These are phyloP conservation scores for Todiramphus chloris DNA, from an alignment of 2,113 vertebrate species.

Conservation along the genomic window DNA sequence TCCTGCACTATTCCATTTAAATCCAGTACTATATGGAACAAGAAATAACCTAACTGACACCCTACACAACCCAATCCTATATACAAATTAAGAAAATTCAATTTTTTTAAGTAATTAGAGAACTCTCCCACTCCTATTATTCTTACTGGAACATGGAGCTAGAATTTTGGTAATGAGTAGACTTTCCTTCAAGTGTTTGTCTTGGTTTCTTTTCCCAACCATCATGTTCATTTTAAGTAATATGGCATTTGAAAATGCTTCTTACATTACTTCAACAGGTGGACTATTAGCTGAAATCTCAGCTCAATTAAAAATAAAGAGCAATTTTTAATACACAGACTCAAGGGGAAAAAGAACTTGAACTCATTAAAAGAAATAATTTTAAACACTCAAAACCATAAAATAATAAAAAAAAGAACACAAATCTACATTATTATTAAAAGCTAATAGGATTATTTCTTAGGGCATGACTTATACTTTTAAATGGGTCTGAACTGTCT, in stretches of 20 bases:
- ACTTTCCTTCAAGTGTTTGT: neutral
- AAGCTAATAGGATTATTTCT: neutral
- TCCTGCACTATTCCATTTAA: neutral
- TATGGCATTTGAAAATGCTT: neutral
- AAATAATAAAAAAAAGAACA: neutral
- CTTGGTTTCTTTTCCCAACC: neutral
- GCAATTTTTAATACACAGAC: neutral
- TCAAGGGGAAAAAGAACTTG: neutral
- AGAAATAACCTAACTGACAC: neutral
- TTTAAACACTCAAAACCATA: neutral
- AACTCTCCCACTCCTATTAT: neutral
- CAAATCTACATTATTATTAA: neutral
- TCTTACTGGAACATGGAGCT: neutral
- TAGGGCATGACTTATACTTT: neutral
- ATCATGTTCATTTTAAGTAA: neutral
- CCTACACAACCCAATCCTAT: neutral
- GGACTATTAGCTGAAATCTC: neutral
- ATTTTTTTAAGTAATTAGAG: neutral
- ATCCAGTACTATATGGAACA: neutral
- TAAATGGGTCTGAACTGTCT: neutral
- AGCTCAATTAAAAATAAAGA: conserved; percentile 35
- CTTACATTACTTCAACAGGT: neutral
- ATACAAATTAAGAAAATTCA: neutral
- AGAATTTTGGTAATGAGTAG: neutral
- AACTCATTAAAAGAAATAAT: neutral